Conservation (phyloP, 2,888 invertebrate genomes). For the Sisyra terminalis region DNA sequence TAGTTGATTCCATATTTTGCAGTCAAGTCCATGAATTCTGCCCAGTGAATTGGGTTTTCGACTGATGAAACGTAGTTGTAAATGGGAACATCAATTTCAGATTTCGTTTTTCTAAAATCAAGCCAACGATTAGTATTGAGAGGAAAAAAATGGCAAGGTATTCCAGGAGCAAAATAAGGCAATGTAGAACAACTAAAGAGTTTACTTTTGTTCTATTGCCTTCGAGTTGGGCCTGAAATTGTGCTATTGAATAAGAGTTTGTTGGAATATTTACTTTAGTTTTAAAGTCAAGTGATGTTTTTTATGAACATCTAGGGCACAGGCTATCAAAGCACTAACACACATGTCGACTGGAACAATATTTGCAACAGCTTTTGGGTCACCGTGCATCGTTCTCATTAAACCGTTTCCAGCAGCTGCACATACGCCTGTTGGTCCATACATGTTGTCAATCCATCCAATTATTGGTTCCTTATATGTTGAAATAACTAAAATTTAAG, state of each 20-base stretch:
- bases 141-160: too few species aligned
- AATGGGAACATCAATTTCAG: constrained; percentile 38
- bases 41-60: constrained; percentile 72
- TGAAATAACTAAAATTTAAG: constrained; percentile 39
- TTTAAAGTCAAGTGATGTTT: constrained; percentile 4
- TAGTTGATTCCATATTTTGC: constrained; percentile 34
- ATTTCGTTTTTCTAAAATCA: constrained; percentile 8
- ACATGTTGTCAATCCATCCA: constrained; percentile 85
- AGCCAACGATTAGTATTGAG: too few species aligned
- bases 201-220: too few species aligned
- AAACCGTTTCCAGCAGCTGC: constrained; percentile 65
- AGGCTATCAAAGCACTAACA: constrained; percentile 64
- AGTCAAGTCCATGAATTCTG: constrained; percentile 40
- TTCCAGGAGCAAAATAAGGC: not conserved
- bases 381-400: constrained; percentile 53
- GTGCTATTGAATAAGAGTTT: not conserved
- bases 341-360: constrained; percentile 63
- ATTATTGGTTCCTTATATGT: constrained; percentile 57
- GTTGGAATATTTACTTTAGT: not conserved
- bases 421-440: constrained; percentile 68
- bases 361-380: constrained; percentile 51
- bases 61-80: constrained; percentile 79
- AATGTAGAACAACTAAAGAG: too few species aligned
- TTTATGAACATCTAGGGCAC: constrained; percentile 53
- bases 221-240: not conserved